A percentile compares a stretch with the other conserved stretches of the same genome.
These are phyloP conservation scores for Bombus cullumanus DNA, from an alignment of 1,140 invertebrate genomes.

Conservation along the genomic window DNA sequence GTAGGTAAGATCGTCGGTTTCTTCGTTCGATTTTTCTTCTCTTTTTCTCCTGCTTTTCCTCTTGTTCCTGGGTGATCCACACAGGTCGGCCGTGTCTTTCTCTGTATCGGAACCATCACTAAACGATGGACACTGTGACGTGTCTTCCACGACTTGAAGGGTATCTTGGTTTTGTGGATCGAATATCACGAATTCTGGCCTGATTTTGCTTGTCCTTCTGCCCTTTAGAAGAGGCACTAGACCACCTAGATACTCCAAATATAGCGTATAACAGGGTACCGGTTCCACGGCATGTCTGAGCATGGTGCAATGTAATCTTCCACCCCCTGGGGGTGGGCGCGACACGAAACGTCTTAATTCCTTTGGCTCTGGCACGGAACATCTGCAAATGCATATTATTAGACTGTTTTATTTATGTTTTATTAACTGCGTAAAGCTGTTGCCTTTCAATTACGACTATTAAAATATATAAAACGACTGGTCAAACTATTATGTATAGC, in stretches of 20 bases:
- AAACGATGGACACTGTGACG: slow-evolving; percentile 77
- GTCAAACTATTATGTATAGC: too few species aligned
- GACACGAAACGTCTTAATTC: slow-evolving; percentile 96
- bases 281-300: slow-evolving; percentile 89
- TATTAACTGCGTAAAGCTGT: background rate
- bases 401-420: background rate
- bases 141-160: slow-evolving; percentile 73
- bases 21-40: slow-evolving; percentile 80
- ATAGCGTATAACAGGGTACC: slow-evolving; percentile 96
- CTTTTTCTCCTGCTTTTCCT: slow-evolving; percentile 85
- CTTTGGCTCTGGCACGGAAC: slow-evolving; percentile 95
- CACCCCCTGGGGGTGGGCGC: slow-evolving; percentile 91
- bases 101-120: slow-evolving; percentile 92
- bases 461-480: background rate
- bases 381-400: slow-evolving; percentile 84
- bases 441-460: background rate
- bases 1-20: slow-evolving; percentile 90
- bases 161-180: slow-evolving; percentile 90
- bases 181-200: slow-evolving; percentile 99
- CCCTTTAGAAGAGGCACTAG: slow-evolving; percentile 98
- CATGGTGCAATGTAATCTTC: slow-evolving; percentile 97
- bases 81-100: slow-evolving; percentile 83
- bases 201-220: slow-evolving; percentile 96
- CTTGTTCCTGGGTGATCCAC: slow-evolving; percentile 87
- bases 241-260: slow-evolving; percentile 97